phyloP scores from a whole-genome alignment of 1,140 invertebrate genomes.

The Ooceraea biroi region DNA sequence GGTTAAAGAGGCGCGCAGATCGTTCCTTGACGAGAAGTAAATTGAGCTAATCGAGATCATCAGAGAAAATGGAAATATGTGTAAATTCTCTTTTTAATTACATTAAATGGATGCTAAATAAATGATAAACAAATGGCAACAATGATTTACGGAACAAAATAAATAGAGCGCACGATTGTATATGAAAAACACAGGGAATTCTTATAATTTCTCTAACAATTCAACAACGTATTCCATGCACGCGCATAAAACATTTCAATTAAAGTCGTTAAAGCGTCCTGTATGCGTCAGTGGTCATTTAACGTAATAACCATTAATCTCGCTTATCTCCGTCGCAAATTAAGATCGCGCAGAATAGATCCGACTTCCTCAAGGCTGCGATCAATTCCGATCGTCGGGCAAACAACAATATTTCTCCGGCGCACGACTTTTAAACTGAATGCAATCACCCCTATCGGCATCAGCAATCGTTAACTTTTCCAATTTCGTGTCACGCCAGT shows the following conservation, averaged over 20 bases:
- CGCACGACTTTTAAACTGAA: slow-evolving; percentile 12
- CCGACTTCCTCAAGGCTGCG: neutral
- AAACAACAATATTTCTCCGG: slow-evolving; percentile 6
- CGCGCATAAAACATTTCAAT: neutral
- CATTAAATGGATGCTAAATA: too few species aligned
- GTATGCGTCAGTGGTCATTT: neutral
- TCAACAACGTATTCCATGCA: too few species aligned
- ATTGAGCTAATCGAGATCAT: too few species aligned
- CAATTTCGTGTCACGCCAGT: slow-evolving; percentile 37
- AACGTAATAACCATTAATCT: slow-evolving; percentile 1
- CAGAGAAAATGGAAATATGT: too few species aligned
- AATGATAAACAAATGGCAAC: too few species aligned
- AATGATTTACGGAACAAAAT: too few species aligned
- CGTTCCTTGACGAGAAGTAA: too few species aligned
- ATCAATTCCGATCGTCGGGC: slow-evolving; percentile 3
- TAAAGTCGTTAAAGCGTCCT: neutral
- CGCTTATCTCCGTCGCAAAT: neutral
- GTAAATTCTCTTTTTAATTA: too few species aligned
- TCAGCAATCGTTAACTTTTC: slow-evolving; percentile 47
- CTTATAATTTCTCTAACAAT: too few species aligned
- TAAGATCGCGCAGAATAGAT: neutral
- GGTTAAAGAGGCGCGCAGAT: too few species aligned
- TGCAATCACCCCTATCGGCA: slow-evolving; percentile 30
- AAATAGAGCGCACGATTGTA: too few species aligned
- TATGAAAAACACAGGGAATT: too few species aligned